Evolutionary conservation across 2,797 vertebrate genomes (phyloP).

Genomic region (Betta splendens): DNA sequence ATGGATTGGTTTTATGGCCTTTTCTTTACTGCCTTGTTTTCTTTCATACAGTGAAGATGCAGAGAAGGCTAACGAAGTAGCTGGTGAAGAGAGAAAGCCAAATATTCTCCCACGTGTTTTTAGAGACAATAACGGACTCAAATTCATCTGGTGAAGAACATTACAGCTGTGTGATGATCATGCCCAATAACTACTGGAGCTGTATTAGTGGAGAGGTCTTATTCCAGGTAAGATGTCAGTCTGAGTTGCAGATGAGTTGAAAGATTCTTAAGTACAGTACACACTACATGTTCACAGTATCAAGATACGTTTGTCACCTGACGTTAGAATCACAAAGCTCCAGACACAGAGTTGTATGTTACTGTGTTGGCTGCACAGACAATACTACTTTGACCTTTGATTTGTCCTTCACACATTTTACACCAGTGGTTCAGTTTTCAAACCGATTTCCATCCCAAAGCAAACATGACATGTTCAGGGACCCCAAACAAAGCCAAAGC

Average conservation of each 20-base stretch:
- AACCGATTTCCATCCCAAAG: not conserved
- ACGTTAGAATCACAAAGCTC: no score
- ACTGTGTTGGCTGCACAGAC: no score
- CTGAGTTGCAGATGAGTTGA: not conserved
- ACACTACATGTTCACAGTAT: no score
- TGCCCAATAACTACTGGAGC: not conserved
- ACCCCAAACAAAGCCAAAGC: conserved; percentile 1
- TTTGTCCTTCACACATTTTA: conserved; percentile 5
- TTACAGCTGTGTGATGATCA: not conserved
- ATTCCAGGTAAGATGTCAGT: not conserved
- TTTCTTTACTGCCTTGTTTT: no score
- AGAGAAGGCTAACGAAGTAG: not conserved
- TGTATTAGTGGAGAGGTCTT: not conserved
- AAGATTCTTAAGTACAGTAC: no score
- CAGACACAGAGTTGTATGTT: no score
- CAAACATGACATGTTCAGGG: not conserved
- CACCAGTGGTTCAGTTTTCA: conserved; percentile 1
- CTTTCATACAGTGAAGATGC: no score
- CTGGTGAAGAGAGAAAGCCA: not conserved
- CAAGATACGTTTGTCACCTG: no score
- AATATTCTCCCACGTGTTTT: not conserved
- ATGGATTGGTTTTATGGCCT: not conserved
- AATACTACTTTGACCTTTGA: not conserved
- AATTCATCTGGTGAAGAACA: not conserved
- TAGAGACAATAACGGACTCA: not conserved